Evolutionary conservation across 2,888 invertebrate species (phyloP).

Genomic region (Hirtodrosophila duncani): DNA sequence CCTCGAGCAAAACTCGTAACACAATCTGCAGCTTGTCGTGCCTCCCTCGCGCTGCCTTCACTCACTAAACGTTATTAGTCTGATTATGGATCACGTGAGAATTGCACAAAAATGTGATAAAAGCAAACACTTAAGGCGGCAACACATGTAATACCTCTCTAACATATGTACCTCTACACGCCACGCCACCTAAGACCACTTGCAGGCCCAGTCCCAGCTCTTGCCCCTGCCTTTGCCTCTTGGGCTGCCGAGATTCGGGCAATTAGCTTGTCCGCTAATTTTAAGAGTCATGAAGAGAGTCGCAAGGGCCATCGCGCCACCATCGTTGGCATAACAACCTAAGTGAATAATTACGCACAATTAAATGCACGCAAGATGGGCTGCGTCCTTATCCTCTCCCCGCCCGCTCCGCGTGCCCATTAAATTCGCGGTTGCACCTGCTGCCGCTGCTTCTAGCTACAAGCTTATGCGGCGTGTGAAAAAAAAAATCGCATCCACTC

Average conservation of each 20-base stretch:
- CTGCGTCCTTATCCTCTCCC: no score
- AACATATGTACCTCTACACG: neutral
- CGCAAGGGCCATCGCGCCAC: constrained; percentile 14
- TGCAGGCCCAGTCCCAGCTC: neutral
- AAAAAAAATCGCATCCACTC: no score
- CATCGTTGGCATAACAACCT: constrained; percentile 34
- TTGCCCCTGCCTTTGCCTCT: neutral
- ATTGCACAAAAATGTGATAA: constrained; percentile 26
- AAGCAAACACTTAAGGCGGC: constrained; percentile 32
- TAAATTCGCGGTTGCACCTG: constrained; percentile 4
- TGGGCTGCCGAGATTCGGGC: constrained; percentile 13
- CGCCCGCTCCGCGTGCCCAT: neutral
- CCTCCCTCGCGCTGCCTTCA: no score
- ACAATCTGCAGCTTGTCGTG: neutral
- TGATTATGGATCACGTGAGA: constrained; percentile 47
- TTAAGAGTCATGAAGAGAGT: constrained; percentile 37
- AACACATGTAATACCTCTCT: constrained; percentile 47
- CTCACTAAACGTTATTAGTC: constrained; percentile 35
- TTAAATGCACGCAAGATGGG: constrained; percentile 56
- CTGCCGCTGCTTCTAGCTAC: neutral
- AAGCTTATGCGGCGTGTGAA: neutral
- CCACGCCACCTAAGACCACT: neutral
- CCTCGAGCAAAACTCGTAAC: neutral
- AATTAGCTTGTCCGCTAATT: constrained; percentile 51
- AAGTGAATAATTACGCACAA: constrained; percentile 67